Base-by-base conservation (phyloP, 1,140 invertebrate species). In the Cephus cinctus region DNA sequence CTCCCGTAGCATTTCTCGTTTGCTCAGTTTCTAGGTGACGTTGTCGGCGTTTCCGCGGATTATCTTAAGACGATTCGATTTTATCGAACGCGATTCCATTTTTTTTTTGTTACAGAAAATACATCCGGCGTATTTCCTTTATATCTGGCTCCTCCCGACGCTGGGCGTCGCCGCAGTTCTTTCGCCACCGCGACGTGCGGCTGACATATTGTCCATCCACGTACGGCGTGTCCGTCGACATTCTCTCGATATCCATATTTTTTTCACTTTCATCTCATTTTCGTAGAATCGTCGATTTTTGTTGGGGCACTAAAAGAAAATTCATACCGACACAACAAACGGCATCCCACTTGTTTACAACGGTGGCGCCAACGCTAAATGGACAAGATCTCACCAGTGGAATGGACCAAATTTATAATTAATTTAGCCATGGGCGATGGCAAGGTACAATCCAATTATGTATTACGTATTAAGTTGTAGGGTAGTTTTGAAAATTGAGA, bases 111-210 rank as follows among this genome's bases (percentile, higher is more conserved):
- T 35, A 14, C 12, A n/a, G n/a, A n/a, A n/a, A n/a, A n/a, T n/a
- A 27, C 25, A 27, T n/a, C 6, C n/a, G 25, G 19, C 9, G 19
- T 36, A 12, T 18, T 2, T 12, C 11, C 2, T 11, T 15, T 11
- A 18, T 36, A 4, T 9, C 3, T 11, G 3, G 14, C 11, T 38
- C 35, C 16, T 38, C 5, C 16, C 18, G 21, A 12, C 21, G 63
- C 69, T 63, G 67, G 61, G 65, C 71, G 65, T 62, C 61, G 73
- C 69, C 74, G 65, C 73, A 69, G 65, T 74, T 76, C 74, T 75
- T 76, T 76, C 74, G 74, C 74, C 63, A 75, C 74, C 74, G 68
- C 71, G 69, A 73, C 69, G 65, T 71, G 65, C 62, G 65, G 62
- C 61, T 63, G 67, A 73, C 73, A 76, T 65, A 52, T 73, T 74